Conservation (phyloP, 2,113 vertebrate species). For the Microcebus jonahi region DNA sequence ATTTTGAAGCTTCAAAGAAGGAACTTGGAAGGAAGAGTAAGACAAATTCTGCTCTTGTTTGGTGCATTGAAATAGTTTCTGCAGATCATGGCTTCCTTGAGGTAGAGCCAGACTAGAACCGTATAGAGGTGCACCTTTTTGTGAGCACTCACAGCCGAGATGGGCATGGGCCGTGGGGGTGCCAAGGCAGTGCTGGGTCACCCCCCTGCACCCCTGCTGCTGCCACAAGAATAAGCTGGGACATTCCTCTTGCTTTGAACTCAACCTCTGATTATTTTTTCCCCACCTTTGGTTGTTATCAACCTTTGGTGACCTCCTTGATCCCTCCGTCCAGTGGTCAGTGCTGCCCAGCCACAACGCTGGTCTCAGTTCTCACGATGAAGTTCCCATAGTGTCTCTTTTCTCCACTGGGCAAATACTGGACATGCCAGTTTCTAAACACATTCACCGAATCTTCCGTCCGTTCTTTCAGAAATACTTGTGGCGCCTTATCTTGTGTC, state of each 20-base stretch:
- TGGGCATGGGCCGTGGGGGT: background rate
- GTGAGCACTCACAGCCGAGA: background rate
- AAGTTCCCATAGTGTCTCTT: background rate
- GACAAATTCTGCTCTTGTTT: background rate
- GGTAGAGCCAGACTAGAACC: background rate
- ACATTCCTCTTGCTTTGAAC: slow-evolving; percentile 22
- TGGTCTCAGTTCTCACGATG: background rate
- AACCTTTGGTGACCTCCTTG: no score
- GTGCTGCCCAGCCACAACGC: background rate
- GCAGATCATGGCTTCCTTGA: background rate
- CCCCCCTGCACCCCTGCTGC: background rate
- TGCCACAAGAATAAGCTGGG: slow-evolving; percentile 3
- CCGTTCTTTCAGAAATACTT: background rate
- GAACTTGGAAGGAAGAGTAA: background rate
- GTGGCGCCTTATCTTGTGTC: background rate
- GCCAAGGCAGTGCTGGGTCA: background rate
- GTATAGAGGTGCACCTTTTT: background rate
- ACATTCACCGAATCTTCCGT: background rate
- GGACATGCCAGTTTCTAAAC: background rate
- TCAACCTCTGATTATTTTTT: background rate
- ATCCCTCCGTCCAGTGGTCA: background rate
- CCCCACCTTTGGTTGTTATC: background rate
- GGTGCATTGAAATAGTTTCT: background rate
- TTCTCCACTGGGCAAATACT: background rate
- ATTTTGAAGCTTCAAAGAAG: background rate